Evolutionary conservation across 2,797 vertebrate genomes (phyloP), one percentile per base, ranked within the genome.

Genomic region (Aphelocoma californica): DNA sequence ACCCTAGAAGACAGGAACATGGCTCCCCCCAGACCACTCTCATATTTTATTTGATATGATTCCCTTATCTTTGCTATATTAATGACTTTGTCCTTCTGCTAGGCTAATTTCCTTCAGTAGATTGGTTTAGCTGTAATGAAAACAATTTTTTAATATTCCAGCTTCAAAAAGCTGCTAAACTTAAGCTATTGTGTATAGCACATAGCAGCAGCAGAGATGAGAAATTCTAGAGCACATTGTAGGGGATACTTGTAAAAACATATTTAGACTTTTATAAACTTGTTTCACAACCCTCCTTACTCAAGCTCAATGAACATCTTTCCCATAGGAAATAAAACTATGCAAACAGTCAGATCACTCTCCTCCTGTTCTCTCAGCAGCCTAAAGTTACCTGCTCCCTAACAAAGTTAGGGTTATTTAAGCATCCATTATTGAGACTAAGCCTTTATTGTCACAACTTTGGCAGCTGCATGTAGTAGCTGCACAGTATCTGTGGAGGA

Each of bases 121-220:
- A 7, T 58, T 62, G 54, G 24, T 80, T 79, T 48, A 29, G 20
- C 10, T 74, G 23, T 19, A 82, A 60, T 62, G 24, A 92, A 84
- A 88, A 53, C 14, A 66, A 8, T 38, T 60, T 72, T 83, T 34
- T 65, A 64, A 61, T 36, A 74, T 20, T 57, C 14, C 38, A 53
- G 24, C 19, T 80, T 86, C 28, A 78, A 90, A 90, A 90, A 74
- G 10, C 5, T 61, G 23, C 16, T 80, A 87, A 93, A 86, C 38
- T 57, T 67, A 78, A 81, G 34, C 45, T 86, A 25, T 7, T 53
- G 28, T 44, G 20, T 28, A 64, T 15, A 77, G 31, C 21, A 23
- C 19, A 78, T 53, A 44, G 44, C 36, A 66, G 31, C 12, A 42
- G 24, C 42, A 54, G 21, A 78, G 31, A 79, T 18, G 14, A 79